Evolutionary conservation across 2,797 vertebrate genomes (phyloP).

Genomic region (Mycteria americana): DNA sequence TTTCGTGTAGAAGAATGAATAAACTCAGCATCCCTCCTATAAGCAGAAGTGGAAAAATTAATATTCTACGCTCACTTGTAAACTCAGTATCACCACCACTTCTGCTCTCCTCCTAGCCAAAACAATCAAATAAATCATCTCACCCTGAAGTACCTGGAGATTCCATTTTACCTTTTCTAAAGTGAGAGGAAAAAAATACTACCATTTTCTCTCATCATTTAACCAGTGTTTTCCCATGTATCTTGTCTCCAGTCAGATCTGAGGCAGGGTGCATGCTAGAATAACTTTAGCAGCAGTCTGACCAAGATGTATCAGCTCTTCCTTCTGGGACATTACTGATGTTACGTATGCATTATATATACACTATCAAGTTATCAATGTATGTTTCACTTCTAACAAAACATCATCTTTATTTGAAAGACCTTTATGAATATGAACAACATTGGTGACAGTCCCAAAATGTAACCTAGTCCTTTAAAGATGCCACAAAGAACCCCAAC

Average conservation of each 20-base stretch:
- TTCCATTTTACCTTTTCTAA: background rate
- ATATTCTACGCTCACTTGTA: background rate
- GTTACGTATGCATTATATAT: background rate
- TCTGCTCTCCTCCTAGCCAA: background rate
- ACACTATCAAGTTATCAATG: background rate
- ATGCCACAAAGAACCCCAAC: background rate
- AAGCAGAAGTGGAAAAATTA: background rate
- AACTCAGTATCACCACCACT: background rate
- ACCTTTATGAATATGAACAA: background rate
- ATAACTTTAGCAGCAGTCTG: background rate
- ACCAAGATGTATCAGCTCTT: background rate
- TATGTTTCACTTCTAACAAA: background rate
- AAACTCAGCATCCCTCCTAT: background rate
- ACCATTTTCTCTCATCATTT: background rate
- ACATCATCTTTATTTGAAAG: background rate
- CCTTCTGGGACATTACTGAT: background rate
- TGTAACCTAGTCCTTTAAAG: background rate
- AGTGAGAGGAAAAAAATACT: background rate
- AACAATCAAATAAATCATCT: background rate
- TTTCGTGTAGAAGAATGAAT: background rate
- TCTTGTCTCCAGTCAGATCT: background rate
- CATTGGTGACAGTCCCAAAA: background rate
- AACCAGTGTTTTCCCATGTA: background rate
- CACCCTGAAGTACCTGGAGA: background rate
- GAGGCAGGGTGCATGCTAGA: background rate